Conservation (phyloP, 1,140 invertebrate species). For the Pomacea maculata region DNA sequence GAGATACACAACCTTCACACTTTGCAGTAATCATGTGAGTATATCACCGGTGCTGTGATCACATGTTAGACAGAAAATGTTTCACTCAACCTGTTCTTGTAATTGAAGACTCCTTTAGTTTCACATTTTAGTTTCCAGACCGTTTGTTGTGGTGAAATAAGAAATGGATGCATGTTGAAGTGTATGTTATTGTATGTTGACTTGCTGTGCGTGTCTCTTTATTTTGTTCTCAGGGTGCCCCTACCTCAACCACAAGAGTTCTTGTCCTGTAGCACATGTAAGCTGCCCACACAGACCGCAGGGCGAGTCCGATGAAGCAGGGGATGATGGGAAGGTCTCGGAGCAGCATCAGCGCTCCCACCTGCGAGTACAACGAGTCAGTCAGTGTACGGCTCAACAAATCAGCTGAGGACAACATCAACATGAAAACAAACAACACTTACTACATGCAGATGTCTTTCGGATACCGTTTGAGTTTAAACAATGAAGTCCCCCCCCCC, state of each 20-base stretch:
- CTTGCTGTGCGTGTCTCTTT: no score
- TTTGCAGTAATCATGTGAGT: no score
- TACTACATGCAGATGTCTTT: no score
- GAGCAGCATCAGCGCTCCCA: neutral
- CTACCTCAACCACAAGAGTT: constrained; percentile 5
- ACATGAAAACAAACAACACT: neutral
- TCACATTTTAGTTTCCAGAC: no score
- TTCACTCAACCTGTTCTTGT: neutral
- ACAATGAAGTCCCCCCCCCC: no score
- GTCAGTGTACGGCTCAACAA: neutral
- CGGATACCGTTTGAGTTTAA: no score
- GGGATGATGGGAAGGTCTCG: constrained; percentile 16
- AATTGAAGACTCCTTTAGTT: no score
- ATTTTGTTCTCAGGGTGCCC: neutral
- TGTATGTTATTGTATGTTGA: no score
- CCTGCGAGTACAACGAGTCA: neutral
- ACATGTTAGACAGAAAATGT: neutral
- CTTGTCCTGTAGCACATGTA: constrained; percentile 11
- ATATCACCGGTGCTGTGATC: no score
- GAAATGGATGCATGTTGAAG: no score
- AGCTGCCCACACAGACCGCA: constrained; percentile 1
- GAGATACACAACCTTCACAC: no score
- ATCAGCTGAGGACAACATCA: neutral
- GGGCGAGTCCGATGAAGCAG: constrained; percentile 16
- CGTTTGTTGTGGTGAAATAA: no score